phyloP scores from a whole-genome alignment of 2,888 invertebrate genomes.

The Hirtodrosophila trivittata region DNA sequence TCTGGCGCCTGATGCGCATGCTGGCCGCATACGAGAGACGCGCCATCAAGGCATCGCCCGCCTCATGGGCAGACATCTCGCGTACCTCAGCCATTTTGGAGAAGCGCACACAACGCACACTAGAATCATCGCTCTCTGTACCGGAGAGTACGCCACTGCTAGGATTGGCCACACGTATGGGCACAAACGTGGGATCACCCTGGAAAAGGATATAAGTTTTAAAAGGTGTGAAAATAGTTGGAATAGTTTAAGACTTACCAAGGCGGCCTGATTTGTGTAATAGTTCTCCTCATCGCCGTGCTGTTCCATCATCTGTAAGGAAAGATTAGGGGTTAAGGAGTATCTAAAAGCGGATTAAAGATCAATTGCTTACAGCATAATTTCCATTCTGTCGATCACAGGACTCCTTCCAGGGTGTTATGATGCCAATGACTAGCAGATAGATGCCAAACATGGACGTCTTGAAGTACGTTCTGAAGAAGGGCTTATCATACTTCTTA shows the following conservation, averaged over 20 bases:
- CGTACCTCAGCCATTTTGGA: slow-evolving; percentile 94
- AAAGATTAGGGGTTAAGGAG: not conserved
- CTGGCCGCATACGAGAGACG: slow-evolving; percentile 97
- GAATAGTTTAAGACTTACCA: slow-evolving; percentile 64
- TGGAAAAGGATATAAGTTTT: slow-evolving; percentile 81
- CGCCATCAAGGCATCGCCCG: slow-evolving; percentile 95
- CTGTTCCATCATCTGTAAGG: slow-evolving; percentile 88
- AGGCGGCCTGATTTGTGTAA: slow-evolving; percentile 86
- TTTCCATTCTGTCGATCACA: slow-evolving; percentile 88
- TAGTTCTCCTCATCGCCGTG: slow-evolving; percentile 92
- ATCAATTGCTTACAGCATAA: slow-evolving; percentile 87
- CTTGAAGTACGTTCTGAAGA: slow-evolving; percentile 97
- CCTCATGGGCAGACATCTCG: slow-evolving; percentile 95
- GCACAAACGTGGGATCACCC: slow-evolving; percentile 96
- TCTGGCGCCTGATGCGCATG: slow-evolving; percentile 89
- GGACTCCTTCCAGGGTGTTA: slow-evolving; percentile 95
- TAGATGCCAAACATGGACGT: slow-evolving; percentile 97
- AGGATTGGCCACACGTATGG: slow-evolving; percentile 86
- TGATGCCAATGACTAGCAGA: slow-evolving; percentile 93
- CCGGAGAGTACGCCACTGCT: slow-evolving; percentile 85
- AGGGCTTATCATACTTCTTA: slow-evolving; percentile 95
- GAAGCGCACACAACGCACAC: slow-evolving; percentile 93
- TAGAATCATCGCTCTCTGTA: slow-evolving; percentile 93
- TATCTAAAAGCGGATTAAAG: not conserved
- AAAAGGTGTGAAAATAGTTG: not conserved